Conservation (phyloP, 2,797 vertebrate genomes). For the Hydrocynus forskahlii region DNA sequence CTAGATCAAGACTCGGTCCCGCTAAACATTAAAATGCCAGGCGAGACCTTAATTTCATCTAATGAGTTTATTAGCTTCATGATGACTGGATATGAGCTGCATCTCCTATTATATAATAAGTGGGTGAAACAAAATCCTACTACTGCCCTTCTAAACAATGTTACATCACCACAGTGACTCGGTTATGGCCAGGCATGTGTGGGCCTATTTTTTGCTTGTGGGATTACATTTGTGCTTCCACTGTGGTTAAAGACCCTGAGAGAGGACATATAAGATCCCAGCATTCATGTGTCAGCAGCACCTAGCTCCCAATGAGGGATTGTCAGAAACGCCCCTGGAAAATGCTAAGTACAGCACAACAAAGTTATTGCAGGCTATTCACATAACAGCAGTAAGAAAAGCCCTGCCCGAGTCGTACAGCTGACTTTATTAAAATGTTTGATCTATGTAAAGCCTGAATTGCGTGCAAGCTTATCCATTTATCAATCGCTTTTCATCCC, state of each 20-base stretch:
- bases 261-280: neutral
- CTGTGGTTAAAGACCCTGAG: constrained; percentile 7
- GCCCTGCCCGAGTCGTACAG: constrained; percentile 29
- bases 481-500: constrained; percentile 47
- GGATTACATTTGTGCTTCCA: neutral
- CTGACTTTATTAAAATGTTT: constrained; percentile 49
- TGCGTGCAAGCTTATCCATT: constrained; percentile 43
- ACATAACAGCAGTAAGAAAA: constrained; percentile 30
- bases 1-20: constrained; percentile 6
- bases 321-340: neutral
- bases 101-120: constrained; percentile 9
- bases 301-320: constrained; percentile 25
- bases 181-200: neutral
- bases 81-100: neutral
- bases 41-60: constrained; percentile 11
- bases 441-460: constrained; percentile 32
- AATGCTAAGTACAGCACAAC: constrained; percentile 32
- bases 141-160: constrained; percentile 10
- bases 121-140: neutral
- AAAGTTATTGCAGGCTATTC: constrained; percentile 18
- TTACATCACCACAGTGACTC: constrained; percentile 7
- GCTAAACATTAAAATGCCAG: constrained; percentile 22
- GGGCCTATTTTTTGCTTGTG: neutral
- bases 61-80: neutral
- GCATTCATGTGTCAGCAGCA: constrained; percentile 14